Percentiles rank a stretch among this genome's conserved stretches.
phyloP scores from a whole-genome alignment of 1,140 invertebrate genomes.

The Cyphomyrmex costatus region DNA sequence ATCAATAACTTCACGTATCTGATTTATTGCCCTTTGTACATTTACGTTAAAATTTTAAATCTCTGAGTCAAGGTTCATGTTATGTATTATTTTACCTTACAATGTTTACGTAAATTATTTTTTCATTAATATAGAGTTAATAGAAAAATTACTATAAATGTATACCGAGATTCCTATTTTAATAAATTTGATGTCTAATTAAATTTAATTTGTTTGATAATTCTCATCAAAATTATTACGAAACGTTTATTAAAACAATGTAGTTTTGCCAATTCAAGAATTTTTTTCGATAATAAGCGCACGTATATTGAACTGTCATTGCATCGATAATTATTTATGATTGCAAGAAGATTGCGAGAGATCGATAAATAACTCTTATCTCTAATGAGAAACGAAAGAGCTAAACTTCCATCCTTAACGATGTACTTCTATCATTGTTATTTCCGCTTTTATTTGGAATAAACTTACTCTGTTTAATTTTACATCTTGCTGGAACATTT shows the following conservation, averaged over 20 bases:
- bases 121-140: background rate
- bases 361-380: constrained; percentile 21
- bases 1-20: too few species aligned
- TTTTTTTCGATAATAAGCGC: constrained; percentile 5
- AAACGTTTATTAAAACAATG: background rate
- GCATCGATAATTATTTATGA: background rate
- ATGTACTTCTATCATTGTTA: constrained; percentile 7
- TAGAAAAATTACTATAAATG: background rate
- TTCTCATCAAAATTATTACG: background rate
- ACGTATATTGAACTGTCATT: background rate
- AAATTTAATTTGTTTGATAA: background rate
- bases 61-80: too few species aligned
- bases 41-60: too few species aligned
- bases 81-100: background rate
- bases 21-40: too few species aligned
- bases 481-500: background rate
- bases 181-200: background rate
- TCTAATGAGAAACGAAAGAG: constrained; percentile 23
- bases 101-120: constrained; percentile 3
- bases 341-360: background rate
- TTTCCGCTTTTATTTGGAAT: background rate
- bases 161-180: background rate
- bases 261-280: background rate
- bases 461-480: constrained; percentile 25
- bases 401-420: background rate